Percentiles rank a stretch among this genome's conserved stretches.
Evolutionary conservation across 92 coral and sea anemone genomes (phyloP).

Genomic region (Porites evermanni): DNA sequence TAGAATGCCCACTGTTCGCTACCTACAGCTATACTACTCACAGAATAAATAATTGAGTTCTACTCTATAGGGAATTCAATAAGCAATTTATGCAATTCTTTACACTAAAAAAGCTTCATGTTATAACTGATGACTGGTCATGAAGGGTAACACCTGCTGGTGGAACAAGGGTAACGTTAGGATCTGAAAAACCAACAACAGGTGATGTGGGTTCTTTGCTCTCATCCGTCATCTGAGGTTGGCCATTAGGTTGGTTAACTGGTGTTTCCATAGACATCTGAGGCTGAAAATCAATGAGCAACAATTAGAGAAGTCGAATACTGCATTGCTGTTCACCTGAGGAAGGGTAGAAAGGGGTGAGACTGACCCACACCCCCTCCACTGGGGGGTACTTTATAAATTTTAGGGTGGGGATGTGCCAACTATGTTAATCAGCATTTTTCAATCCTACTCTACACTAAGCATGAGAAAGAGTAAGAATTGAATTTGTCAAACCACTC

Average conservation of each 20-base stretch:
- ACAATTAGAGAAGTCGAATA: not conserved
- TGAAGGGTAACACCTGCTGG: not conserved
- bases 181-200: constrained; percentile 32
- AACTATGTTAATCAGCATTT: too few species aligned
- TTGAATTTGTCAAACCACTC: too few species aligned
- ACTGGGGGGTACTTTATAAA: too few species aligned
- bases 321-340: not conserved
- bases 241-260: constrained; percentile 38
- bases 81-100: not conserved
- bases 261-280: constrained; percentile 13
- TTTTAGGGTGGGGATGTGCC: too few species aligned
- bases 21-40: too few species aligned
- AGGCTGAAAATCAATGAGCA: constrained; percentile 14
- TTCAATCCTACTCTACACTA: too few species aligned
- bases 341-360: too few species aligned
- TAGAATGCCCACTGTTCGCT: not conserved
- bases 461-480: too few species aligned
- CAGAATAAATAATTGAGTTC: not conserved
- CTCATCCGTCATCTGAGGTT: not conserved
- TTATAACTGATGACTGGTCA: constrained; percentile 23
- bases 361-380: too few species aligned
- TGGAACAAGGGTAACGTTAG: constrained; percentile 4
- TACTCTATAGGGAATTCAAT: not conserved
- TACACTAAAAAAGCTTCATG: not conserved
- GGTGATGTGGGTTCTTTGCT: constrained; percentile 12